Evolutionary conservation across 2,888 invertebrate species (phyloP).

Genomic region (Diaphora mendica): DNA sequence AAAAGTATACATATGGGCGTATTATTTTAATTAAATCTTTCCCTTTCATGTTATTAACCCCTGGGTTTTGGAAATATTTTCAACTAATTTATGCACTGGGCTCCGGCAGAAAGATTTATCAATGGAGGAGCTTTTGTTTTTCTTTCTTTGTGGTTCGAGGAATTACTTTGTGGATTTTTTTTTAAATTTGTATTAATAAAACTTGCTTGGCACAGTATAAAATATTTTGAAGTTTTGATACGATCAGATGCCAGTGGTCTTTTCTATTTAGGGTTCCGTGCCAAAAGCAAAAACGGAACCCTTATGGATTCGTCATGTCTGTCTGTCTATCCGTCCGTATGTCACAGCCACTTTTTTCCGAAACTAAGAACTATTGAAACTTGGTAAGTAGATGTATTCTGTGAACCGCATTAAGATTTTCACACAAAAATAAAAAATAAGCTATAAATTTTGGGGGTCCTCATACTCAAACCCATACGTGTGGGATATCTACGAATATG

Average conservation of each 20-base stretch:
- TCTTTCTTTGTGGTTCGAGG: constrained; percentile 7
- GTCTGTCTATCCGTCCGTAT: too few species aligned
- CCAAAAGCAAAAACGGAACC: too few species aligned
- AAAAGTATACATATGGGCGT: constrained; percentile 38
- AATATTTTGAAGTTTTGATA: neutral
- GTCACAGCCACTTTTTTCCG: too few species aligned
- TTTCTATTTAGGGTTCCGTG: too few species aligned
- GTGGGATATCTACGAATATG: too few species aligned
- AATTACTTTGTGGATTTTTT: constrained; percentile 15
- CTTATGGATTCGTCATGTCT: too few species aligned
- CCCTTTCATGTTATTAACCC: constrained; percentile 50
- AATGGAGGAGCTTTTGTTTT: constrained; percentile 8
- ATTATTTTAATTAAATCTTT: constrained; percentile 52
- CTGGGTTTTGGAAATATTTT: constrained; percentile 30
- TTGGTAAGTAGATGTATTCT: too few species aligned
- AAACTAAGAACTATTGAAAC: too few species aligned
- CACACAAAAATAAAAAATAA: too few species aligned
- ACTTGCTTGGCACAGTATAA: neutral
- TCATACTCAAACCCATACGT: too few species aligned
- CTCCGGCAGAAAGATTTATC: constrained; percentile 9
- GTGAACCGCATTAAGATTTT: too few species aligned
- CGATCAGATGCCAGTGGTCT: neutral
- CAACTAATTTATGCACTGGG: constrained; percentile 26
- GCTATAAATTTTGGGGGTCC: too few species aligned
- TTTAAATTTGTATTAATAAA: constrained; percentile 4